Percentiles rank a stretch among this genome's conserved stretches.
These are phyloP conservation scores for Euphydryas editha DNA, from an alignment of 2,888 invertebrate genomes.

Conservation along the genomic window DNA sequence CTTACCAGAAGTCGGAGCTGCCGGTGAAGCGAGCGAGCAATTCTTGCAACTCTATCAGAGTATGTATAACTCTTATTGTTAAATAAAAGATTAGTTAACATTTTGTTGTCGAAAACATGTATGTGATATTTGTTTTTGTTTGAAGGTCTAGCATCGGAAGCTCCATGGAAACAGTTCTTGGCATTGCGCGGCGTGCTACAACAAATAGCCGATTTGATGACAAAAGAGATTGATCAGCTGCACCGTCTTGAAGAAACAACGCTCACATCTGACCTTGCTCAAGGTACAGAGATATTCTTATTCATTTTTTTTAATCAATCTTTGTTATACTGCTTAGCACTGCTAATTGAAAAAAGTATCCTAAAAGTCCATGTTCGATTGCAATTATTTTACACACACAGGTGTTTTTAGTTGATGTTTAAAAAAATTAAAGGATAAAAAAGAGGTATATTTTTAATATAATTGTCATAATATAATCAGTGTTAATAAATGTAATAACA, in stretches of 20 bases:
- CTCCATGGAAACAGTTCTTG: conserved; percentile 97
- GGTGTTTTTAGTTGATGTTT: too few species aligned
- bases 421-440: neutral
- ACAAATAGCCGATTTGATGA: conserved; percentile 92
- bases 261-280: conserved; percentile 95
- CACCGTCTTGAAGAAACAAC: conserved; percentile 96
- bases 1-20: conserved; percentile 91
- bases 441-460: neutral
- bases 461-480: too few species aligned
- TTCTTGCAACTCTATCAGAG: conserved; percentile 94
- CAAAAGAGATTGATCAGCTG: conserved; percentile 93
- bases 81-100: neutral
- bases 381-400: too few species aligned
- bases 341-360: too few species aligned
- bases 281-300: conserved; percentile 81
- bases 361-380: too few species aligned
- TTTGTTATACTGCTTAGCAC: too few species aligned
- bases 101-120: neutral
- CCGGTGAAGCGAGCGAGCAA: conserved; percentile 96
- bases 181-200: conserved; percentile 93
- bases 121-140: neutral
- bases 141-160: conserved; percentile 88
- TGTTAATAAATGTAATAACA: too few species aligned
- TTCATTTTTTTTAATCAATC: neutral
- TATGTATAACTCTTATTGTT: conserved; percentile 49